Evolutionary conservation across 1,140 invertebrate species (phyloP).

Genomic region (Daktulosphaira vitifoliae): DNA sequence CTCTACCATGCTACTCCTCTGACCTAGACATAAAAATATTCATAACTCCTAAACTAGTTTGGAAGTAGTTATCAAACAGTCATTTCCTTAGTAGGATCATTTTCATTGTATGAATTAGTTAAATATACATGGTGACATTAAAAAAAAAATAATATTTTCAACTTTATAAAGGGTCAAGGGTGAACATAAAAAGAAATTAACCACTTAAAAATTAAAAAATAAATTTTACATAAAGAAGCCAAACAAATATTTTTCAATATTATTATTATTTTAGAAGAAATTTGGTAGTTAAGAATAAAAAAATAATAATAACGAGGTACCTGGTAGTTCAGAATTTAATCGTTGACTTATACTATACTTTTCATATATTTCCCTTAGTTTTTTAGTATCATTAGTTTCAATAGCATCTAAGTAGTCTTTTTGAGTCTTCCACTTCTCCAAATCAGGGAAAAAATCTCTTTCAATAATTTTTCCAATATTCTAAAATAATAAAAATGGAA

Average conservation of each 20-base stretch:
- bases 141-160: too few species aligned
- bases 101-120: too few species aligned
- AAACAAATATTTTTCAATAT: not conserved
- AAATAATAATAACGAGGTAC: not conserved
- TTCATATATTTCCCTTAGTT: conserved; percentile 73
- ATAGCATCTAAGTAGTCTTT: conserved; percentile 86
- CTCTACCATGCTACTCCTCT: too few species aligned
- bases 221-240: not conserved
- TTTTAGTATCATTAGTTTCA: conserved; percentile 77
- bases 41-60: too few species aligned
- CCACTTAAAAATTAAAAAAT: not conserved
- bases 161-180: too few species aligned
- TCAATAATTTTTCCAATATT: conserved; percentile 92
- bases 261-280: too few species aligned
- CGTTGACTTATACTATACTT: conserved; percentile 67
- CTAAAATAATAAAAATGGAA: conserved; percentile 44
- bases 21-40: too few species aligned
- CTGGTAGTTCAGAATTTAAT: conserved; percentile 52
- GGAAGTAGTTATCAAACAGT: too few species aligned
- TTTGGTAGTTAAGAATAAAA: too few species aligned
- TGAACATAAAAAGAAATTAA: not conserved
- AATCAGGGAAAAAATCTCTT: conserved; percentile 92
- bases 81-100: too few species aligned
- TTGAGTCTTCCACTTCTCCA: conserved; percentile 86
- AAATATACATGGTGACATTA: too few species aligned